Evolutionary conservation across 2,797 vertebrate species (phyloP).

Genomic region (Pseudochirops cupreus): DNA sequence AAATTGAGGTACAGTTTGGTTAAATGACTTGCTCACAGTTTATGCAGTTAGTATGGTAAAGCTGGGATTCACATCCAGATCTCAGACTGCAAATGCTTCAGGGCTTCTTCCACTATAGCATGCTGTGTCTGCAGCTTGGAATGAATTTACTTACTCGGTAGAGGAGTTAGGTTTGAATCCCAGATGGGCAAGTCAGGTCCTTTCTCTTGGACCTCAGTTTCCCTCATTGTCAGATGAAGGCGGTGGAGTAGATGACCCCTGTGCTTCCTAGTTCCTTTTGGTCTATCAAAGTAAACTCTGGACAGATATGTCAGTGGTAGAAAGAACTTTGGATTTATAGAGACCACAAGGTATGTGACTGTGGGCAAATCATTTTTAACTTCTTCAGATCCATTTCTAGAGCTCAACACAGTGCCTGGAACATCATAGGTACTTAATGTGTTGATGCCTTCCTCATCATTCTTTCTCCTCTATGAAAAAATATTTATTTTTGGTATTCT

Average conservation of each 20-base stretch:
- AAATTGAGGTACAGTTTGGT: background rate
- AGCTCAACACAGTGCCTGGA: background rate
- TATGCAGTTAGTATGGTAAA: background rate
- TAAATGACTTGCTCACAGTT: background rate
- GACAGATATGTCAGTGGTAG: background rate
- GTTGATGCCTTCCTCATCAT: background rate
- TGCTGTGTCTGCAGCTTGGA: background rate
- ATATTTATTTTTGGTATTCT: background rate
- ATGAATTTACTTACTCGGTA: background rate
- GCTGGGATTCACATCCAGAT: background rate
- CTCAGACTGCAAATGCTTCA: background rate
- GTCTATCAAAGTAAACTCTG: background rate
- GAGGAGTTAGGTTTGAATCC: background rate
- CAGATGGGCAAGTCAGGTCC: no score
- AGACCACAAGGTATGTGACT: background rate
- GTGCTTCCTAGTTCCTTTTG: background rate
- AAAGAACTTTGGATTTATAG: background rate
- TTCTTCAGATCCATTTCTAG: background rate
- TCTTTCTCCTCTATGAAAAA: background rate
- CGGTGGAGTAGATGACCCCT: background rate
- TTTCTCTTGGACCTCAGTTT: no score
- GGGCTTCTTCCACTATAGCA: background rate
- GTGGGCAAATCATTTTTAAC: background rate
- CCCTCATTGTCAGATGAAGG: no score
- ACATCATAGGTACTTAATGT: background rate